Percentiles rank a stretch among this genome's conserved stretches.
phyloP scores from a whole-genome alignment of 2,888 invertebrate species.

The Penaeus monodon region DNA sequence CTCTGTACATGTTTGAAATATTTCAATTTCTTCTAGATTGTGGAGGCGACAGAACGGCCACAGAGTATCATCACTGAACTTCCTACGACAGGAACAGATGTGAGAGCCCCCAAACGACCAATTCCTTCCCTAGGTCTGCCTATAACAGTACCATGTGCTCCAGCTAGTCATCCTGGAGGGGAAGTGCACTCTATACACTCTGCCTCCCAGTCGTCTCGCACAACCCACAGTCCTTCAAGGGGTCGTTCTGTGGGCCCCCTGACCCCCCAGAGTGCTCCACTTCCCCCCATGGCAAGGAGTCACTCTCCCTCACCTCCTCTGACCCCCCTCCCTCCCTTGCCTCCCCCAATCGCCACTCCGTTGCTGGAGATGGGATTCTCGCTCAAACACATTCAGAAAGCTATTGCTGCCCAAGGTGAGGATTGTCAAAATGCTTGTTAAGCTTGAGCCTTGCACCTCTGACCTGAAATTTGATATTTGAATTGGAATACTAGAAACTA shows the following conservation, averaged over 20 bases:
- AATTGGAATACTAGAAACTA: background rate
- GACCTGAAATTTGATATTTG: background rate
- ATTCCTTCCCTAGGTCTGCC: slow-evolving; percentile 57
- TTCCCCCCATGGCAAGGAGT: slow-evolving; percentile 44
- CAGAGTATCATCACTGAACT: slow-evolving; percentile 38
- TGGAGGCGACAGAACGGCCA: slow-evolving; percentile 32
- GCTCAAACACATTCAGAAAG: slow-evolving; percentile 74
- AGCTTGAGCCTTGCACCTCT: background rate
- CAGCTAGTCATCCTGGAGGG: slow-evolving; percentile 36
- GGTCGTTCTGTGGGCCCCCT: slow-evolving; percentile 43
- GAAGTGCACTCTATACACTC: background rate
- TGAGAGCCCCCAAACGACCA: slow-evolving; percentile 41
- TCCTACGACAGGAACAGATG: slow-evolving; percentile 24
- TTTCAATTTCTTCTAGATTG: slow-evolving; percentile 4
- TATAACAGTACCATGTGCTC: slow-evolving; percentile 60
- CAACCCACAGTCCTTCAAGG: slow-evolving; percentile 25
- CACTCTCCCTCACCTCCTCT: slow-evolving; percentile 52
- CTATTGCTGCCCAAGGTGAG: slow-evolving; percentile 74
- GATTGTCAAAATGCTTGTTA: background rate
- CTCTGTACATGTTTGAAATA: background rate
- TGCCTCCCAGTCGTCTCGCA: slow-evolving; percentile 17
- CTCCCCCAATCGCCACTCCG: slow-evolving; percentile 73
- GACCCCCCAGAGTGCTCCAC: slow-evolving; percentile 55
- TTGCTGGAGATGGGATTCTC: slow-evolving; percentile 78
- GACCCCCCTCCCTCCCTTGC: slow-evolving; percentile 66